Evolutionary conservation across 2,113 vertebrate species (phyloP), one percentile per base, ranked within the genome.

Genomic region (Labeo catla): DNA sequence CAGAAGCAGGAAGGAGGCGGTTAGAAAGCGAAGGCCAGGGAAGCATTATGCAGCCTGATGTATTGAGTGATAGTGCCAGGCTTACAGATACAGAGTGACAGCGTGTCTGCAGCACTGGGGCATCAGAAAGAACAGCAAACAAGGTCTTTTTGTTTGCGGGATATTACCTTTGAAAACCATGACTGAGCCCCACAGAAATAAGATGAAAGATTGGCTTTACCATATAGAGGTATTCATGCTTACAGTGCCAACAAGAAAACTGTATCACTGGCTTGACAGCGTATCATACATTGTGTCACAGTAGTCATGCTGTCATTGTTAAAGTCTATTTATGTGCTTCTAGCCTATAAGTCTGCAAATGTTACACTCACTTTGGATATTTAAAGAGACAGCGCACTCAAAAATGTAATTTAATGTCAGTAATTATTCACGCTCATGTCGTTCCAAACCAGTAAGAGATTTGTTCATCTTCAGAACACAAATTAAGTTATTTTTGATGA

Each of bases 21-120:
- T 43, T 68, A 85, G 70, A 74, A 34, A 39, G 36, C 12, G 65
- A 66, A 28, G 72, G 87, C 90, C 90, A 89, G 89, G 88, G 86
- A 88, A 88, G 66, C 28, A 81, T 82, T 80, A 82, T 61, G 61
- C 28, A 43, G 68, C 23, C 21, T 70, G 52, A 85, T 83, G 49
- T 49, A 82, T 43, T 52, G 77, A 77, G 85, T 76, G 86, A 52
- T 68, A 85, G 50, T 43, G 43, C 16, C 49, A 50, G 7, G 7
- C 68, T 73, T 47, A 10, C 12, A 43, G 57, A 83, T 76, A 34
- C 77, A 47, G n/a, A 85, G 47, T 61, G 59, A 61, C 79, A 50
- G 70, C 15, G 50, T 57, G 83, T 72, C 36, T 76, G 36, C 8
- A 74, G 39, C 82, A 74, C 21, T 36, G 16, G 28, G 49, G n/a